phyloP scores from a whole-genome alignment of 2,797 vertebrate genomes.

The Anguilla obscura region DNA sequence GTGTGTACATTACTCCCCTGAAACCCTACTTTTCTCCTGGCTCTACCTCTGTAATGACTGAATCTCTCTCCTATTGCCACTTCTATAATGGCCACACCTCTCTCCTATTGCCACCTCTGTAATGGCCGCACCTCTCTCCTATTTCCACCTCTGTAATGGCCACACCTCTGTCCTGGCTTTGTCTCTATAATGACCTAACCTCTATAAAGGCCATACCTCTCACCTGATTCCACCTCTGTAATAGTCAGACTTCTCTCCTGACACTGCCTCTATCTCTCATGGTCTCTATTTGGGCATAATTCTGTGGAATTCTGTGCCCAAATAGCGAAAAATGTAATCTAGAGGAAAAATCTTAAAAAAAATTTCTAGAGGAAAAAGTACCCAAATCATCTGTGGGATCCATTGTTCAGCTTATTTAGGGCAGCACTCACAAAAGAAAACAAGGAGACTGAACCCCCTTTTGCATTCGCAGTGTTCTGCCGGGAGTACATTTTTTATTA shows the following conservation, averaged over 20 bases:
- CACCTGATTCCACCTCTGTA: background rate
- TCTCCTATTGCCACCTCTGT: background rate
- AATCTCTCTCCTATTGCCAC: background rate
- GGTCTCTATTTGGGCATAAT: background rate
- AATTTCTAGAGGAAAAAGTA: slow-evolving; percentile 35
- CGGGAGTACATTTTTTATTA: slow-evolving; percentile 33
- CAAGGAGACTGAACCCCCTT: background rate
- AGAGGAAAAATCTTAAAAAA: background rate
- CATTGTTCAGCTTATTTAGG: slow-evolving; percentile 47
- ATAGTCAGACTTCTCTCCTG: background rate
- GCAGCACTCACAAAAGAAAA: slow-evolving; percentile 43
- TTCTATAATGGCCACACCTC: background rate
- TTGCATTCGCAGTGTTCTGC: slow-evolving; percentile 32
- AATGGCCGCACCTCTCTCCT: background rate
- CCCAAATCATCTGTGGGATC: slow-evolving; percentile 34
- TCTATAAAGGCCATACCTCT: background rate
- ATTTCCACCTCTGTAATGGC: background rate
- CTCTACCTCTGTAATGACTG: background rate
- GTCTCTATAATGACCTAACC: background rate
- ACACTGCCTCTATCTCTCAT: background rate
- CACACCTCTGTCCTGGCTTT: background rate
- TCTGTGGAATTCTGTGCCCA: background rate
- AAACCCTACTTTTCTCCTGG: background rate
- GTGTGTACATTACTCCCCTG: background rate
- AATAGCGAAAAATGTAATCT: background rate